phyloP scores from a whole-genome alignment of 1,140 invertebrate species.

The Microplitis demolitor region DNA sequence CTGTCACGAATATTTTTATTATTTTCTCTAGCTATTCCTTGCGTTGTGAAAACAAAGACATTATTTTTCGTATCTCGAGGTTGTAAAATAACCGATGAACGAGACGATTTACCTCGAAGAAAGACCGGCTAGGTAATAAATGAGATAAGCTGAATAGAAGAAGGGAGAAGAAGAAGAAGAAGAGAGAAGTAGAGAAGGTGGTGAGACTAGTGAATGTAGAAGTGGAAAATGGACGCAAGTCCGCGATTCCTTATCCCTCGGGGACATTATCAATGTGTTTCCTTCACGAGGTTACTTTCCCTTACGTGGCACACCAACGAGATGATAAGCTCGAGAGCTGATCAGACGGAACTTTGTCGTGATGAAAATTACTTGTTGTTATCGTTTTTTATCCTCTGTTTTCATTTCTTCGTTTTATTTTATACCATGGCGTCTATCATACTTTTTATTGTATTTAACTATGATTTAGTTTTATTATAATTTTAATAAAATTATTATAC shows the following conservation, averaged over 20 bases:
- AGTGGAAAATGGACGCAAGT: conserved; percentile 16
- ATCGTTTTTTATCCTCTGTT: not conserved
- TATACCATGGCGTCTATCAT: too few relatives aligned
- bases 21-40: too few relatives aligned
- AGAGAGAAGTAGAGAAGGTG: not conserved
- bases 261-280: conserved; percentile 32
- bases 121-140: conserved; percentile 40
- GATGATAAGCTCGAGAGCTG: not conserved
- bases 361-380: conserved; percentile 26
- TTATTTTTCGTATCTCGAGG: conserved; percentile 50
- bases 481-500: too few relatives aligned
- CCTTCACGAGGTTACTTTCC: not conserved
- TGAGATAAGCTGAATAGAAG: conserved; percentile 34
- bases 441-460: too few relatives aligned
- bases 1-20: too few relatives aligned
- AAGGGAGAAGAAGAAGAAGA: not conserved
- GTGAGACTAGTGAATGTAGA: not conserved
- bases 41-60: conserved; percentile 58
- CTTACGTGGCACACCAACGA: conserved; percentile 21
- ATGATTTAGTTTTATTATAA: too few relatives aligned
- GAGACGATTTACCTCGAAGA: conserved; percentile 42
- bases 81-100: conserved; percentile 62
- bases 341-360: not conserved
- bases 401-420: too few relatives aligned
- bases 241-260: conserved; percentile 25